Base-by-base conservation (phyloP, 2,888 invertebrate species). In the Cataglyphis rosenhaueri region DNA sequence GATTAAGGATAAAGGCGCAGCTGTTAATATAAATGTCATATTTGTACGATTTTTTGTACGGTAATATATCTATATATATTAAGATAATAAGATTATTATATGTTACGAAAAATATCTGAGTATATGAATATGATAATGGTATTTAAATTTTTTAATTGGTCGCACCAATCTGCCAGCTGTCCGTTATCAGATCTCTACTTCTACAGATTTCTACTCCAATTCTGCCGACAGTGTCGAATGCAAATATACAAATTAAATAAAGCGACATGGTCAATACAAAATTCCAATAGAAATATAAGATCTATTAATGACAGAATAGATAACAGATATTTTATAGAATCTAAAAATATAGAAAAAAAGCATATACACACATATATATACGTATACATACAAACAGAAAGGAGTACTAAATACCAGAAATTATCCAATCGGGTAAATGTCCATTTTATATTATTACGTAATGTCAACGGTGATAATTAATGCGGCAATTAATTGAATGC, bases 401-500 rank as follows among this genome's bases (percentile, higher is more conserved):
- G 44, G n/a, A 29, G 44, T 44, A 38, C 9, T 61, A 61, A 73
- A 61, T 73, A 44, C 3, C 18, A 52, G 15, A 5, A n/a, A 55
- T 55, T 74, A 74, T 18, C 4, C 21, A 21, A 55, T 18, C 44
- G 8, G 21, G 15, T n/a, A 48, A 59, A 29, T 76, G 12, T 68
- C 25, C 41, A 44, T 44, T 52, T 70, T 78, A 57, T 41, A 3
- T 29, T 66, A 18, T 70, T 70, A 10, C 21, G 70, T 44, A 78
- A 83, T 59, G 55, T 62, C 21, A 65, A 32, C 41, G 15, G 44
- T 62, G 55, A 3, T 61, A 52, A 59, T 82, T 71, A 81, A 81
- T 66, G 12, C 32, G 62, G 48, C 48, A 62, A 88, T 88, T 82
- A 86, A 83, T 68, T 82, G n/a, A 29, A 73, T 8, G n/a, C 21